These are phyloP conservation scores for Rugalucina vietnamica DNA, from an alignment of 2,888 invertebrate genomes.

Conservation along the genomic window DNA sequence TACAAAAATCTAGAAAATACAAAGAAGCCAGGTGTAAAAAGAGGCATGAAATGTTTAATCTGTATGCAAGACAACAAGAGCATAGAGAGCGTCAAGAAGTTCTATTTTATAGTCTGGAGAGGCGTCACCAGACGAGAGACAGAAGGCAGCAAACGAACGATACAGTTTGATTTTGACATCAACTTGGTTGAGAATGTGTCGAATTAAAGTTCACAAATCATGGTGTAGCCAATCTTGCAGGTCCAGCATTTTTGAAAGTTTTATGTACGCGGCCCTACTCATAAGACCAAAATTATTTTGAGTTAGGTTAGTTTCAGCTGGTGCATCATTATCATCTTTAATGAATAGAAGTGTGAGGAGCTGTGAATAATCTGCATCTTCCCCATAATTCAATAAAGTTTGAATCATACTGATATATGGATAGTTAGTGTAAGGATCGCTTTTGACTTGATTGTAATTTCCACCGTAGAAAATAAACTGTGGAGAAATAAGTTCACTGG, in stretches of 20 bases:
- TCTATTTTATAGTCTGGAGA: slow-evolving; percentile 9
- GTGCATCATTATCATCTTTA: not conserved
- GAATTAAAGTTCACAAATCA: not conserved
- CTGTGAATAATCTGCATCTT: slow-evolving; percentile 24
- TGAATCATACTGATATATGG: not conserved
- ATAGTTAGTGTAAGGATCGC: not conserved
- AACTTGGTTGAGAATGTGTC: not conserved
- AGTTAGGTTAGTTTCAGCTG: not conserved
- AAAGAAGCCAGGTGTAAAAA: not conserved
- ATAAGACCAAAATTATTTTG: not conserved
- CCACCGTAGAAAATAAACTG: not conserved
- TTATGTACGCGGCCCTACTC: not conserved
- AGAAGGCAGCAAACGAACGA: not conserved
- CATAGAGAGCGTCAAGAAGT: not conserved
- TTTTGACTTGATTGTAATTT: not conserved
- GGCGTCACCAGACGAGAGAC: not conserved
- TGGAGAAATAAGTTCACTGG: slow-evolving; percentile 6
- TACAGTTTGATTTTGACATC: slow-evolving; percentile 3
- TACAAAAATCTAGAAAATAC: not conserved
- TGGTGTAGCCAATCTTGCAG: not conserved
- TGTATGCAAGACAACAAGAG: not conserved
- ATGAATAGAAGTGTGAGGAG: slow-evolving; percentile 13
- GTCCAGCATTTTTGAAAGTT: not conserved
- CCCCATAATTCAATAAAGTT: slow-evolving; percentile 6
- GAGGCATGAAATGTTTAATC: not conserved